Evolutionary conservation across 2,113 vertebrate species (phyloP).

Genomic region (Istiophorus platypterus): DNA sequence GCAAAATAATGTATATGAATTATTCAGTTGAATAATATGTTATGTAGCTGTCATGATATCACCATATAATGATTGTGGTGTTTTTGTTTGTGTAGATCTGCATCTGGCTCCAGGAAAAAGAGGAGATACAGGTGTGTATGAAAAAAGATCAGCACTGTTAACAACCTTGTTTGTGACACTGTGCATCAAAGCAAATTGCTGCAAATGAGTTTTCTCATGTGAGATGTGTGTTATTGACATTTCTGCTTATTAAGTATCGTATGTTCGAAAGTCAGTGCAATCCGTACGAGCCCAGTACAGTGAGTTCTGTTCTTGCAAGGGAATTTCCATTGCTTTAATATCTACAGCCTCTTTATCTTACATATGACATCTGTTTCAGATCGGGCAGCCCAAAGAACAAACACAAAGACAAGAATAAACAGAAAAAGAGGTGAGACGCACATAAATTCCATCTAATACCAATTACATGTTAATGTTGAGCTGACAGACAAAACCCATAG

Average conservation of each 20-base stretch:
- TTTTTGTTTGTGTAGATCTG: slow-evolving; percentile 86
- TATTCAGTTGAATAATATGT: slow-evolving; percentile 7
- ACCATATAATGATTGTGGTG: slow-evolving; percentile 3
- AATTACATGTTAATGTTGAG: slow-evolving; percentile 17
- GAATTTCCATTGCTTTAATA: slow-evolving; percentile 30
- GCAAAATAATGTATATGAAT: not conserved
- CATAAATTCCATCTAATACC: not conserved
- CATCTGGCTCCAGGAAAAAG: slow-evolving; percentile 94
- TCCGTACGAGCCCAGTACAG: slow-evolving; percentile 18
- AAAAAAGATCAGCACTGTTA: not conserved
- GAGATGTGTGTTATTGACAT: slow-evolving; percentile 13
- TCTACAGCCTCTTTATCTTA: slow-evolving; percentile 26
- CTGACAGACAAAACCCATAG: not conserved
- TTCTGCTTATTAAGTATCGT: slow-evolving; percentile 41
- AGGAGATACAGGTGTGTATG: slow-evolving; percentile 92
- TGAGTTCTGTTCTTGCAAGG: slow-evolving; percentile 29
- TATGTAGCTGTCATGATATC: not conserved
- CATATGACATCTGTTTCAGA: slow-evolving; percentile 79
- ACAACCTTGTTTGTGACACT: not conserved
- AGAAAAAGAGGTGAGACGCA: slow-evolving; percentile 91
- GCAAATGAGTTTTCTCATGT: slow-evolving; percentile 1
- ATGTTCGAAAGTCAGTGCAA: slow-evolving; percentile 46
- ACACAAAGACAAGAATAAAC: slow-evolving; percentile 97
- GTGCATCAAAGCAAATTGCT: not conserved
- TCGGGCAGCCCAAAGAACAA: slow-evolving; percentile 95